Base-by-base conservation (phyloP, 2,113 vertebrate species). In the Leuciscus idus region DNA sequence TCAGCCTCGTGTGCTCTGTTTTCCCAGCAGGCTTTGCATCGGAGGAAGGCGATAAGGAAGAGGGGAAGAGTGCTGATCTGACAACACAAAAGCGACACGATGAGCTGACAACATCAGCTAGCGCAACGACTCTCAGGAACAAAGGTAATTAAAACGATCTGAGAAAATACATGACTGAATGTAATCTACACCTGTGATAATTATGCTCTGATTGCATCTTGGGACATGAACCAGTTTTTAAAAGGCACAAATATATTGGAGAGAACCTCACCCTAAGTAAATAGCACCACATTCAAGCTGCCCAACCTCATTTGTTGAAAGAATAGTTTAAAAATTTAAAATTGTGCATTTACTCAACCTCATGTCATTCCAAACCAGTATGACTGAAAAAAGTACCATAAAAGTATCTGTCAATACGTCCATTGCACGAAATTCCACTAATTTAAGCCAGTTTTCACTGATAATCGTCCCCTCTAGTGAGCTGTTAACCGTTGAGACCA, bases 111-210 rank as follows among this genome's bases (percentile, higher is more conserved):
- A 83, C 78, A 86, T 52, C 88, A 76, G 39, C 46, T 30, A 84
- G 33, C 23, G 19, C 3, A n/a, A 79, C 85, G 50, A 50, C 74
- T 11, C 46, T 48, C 26, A 52, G 36, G 28, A 81, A 64, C 43
- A 76, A 70, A 86, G 88, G 88, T 89, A 66, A 87, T 59, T 64
- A 76, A 43, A 36, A 68, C 4, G 36, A 6, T 50, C 57, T 66
- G 21, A 33, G 33, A n/a, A 10, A 79, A 85, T 48, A 36, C 52
- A 33, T 1, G 33, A n/a, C n/a, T 48, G 2, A 39, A 79, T 64
- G 59, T 81, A 46, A 43, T 81, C 23, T 46, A 48, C 28, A 83
- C 62, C 26, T 52, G 26, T 52, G 26, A 70, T 70, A 70, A 36
- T 70, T 83, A 30, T 52, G 33, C 19, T 66, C 46, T 0, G 46